Conservation (phyloP, 2,113 vertebrate species). For the Dolichallabes microphthalmus region DNA sequence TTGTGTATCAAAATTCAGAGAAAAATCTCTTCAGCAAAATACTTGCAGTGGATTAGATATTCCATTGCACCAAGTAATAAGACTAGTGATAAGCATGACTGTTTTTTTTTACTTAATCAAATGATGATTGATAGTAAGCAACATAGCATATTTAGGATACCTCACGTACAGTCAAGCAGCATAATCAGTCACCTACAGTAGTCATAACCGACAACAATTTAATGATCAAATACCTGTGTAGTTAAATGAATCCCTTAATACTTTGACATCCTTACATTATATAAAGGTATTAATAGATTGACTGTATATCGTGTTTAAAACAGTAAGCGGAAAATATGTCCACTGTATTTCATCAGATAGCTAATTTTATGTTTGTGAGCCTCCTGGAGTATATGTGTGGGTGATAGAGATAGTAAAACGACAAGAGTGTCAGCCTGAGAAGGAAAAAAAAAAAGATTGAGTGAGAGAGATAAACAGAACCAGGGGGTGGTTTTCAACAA, state of each 20-base stretch:
- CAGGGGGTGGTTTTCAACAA: constrained; percentile 73
- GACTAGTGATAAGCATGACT: not conserved
- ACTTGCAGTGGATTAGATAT: not conserved
- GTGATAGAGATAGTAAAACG: constrained; percentile 30
- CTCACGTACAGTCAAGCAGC: constrained; percentile 21
- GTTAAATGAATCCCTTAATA: constrained; percentile 19
- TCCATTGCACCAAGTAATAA: not conserved
- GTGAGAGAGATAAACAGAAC: constrained; percentile 70
- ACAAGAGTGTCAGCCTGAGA: constrained; percentile 39
- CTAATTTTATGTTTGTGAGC: constrained; percentile 13
- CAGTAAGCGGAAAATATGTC: not conserved
- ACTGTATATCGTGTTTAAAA: not conserved
- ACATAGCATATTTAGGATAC: constrained; percentile 8
- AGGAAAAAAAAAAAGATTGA: constrained; percentile 51
- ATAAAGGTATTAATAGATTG: constrained; percentile 20
- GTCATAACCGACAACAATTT: constrained; percentile 15
- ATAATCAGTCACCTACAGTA: not conserved
- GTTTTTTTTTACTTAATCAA: not conserved
- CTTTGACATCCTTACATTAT: constrained; percentile 26
- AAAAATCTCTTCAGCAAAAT: not conserved
- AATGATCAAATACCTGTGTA: constrained; percentile 16
- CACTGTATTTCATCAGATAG: constrained; percentile 29
- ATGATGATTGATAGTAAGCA: not conserved
- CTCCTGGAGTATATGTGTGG: constrained; percentile 8
- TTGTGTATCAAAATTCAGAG: not conserved